Base-by-base conservation (phyloP, 2,113 vertebrate species). In the Elanoides forficatus region DNA sequence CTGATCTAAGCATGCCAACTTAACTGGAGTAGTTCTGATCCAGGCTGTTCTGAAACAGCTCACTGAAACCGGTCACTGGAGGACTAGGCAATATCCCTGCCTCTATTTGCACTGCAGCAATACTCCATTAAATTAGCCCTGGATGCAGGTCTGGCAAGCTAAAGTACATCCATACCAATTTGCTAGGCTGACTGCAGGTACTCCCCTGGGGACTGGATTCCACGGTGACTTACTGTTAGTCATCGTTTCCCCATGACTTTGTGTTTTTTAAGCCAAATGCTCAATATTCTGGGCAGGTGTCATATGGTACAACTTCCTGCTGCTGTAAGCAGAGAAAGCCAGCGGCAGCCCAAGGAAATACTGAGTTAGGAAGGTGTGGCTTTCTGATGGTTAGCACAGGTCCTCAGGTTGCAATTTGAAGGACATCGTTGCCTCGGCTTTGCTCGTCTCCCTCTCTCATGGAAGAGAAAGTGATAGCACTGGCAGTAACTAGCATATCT, bases 251-350 rank as follows among this genome's bases (percentile, higher is more conserved):
- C 93, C 36, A 52, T 95, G 78, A 96, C 93, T 92, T 80, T 56
- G 74, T 85, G 71, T 53, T 96, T 96, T 96, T 96, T 70, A 88
- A 88, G 85, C 87, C 84, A 96, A 93, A 95, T 9, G 7, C 43
- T 95, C 74, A 14, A 5, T 94, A 95, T 90, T 94, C 81, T 68
- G 88, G 40, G 74, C 81, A 88, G 85, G 87, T 95, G 81, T 93
- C 73, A 19, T 88, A 62, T 8, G 13, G 50, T 70, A 68, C 26
- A 91, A 84, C 81, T 94, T 93, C 68, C 76, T 79, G 75, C 83
- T 84, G 86, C 58, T 90, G 66, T 84, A 79, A 94, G 72, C 80
- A 88, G 55, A 89, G 81, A 93, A 93, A 96, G 81, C 32, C 90
- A 90, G 87, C 10, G 10, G 43, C 78, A 94, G 90, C 62, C 59